A percentile compares a stretch with the other conserved stretches of the same genome.
phyloP scores from a whole-genome alignment of 2,113 vertebrate species.

The Cebidichthys violaceus region DNA sequence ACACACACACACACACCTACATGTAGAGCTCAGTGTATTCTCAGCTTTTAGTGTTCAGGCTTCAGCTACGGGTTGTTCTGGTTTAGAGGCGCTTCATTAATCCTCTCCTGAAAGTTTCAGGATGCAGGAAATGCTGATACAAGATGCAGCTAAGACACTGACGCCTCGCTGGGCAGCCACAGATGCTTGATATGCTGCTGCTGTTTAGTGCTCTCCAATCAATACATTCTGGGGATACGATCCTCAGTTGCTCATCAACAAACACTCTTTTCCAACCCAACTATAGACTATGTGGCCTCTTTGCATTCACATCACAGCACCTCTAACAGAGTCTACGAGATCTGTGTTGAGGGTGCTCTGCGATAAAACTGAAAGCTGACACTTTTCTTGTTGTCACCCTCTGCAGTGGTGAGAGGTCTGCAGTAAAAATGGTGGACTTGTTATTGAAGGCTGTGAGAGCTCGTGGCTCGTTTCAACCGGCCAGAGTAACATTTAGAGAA shows the following conservation, averaged over 20 bases:
- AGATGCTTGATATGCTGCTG: not conserved
- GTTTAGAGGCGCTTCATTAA: constrained; percentile 35
- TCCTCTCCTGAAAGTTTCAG: constrained; percentile 29
- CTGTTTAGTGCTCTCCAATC: not conserved
- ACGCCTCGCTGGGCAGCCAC: not conserved
- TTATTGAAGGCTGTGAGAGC: constrained; percentile 10
- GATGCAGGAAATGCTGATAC: constrained; percentile 29
- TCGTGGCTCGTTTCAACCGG: not conserved
- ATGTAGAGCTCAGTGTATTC: not conserved
- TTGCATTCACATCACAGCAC: not conserved
- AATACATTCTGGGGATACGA: not conserved
- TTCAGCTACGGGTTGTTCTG: constrained; percentile 25
- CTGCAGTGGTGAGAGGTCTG: constrained; percentile 32
- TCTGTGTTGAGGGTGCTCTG: constrained; percentile 1
- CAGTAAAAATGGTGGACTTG: constrained; percentile 28
- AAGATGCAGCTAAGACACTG: constrained; percentile 20
- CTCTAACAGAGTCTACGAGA: not conserved
- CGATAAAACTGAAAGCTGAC: constrained; percentile 15
- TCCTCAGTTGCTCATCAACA: not conserved
- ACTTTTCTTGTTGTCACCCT: constrained; percentile 13
- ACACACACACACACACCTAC: not conserved
- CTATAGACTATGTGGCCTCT: not conserved
- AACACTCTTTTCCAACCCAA: not conserved
- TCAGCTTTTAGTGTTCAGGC: not conserved
- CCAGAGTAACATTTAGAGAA: not conserved